Percentiles rank a stretch among this genome's conserved stretches.
Evolutionary conservation across 2,113 vertebrate genomes (phyloP).

Genomic region (Forbesichthys agassizii): DNA sequence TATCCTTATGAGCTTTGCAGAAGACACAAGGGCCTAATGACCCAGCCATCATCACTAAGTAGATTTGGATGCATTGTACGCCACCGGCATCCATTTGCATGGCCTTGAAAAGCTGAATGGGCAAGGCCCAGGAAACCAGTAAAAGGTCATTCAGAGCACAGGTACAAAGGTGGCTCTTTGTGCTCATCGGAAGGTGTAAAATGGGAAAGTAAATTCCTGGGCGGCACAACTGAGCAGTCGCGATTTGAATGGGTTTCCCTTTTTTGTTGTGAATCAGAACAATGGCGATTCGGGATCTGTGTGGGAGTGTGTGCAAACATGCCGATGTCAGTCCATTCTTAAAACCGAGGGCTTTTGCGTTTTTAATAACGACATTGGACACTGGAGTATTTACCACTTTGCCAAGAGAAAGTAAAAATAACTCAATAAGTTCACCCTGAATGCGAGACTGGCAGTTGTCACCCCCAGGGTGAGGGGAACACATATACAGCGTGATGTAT

Average conservation of each 20-base stretch:
- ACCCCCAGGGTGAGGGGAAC: background rate
- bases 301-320: conserved; percentile 57
- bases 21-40: conserved; percentile 48
- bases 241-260: conserved; percentile 76
- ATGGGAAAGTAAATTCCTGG: conserved; percentile 78
- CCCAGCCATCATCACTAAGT: conserved; percentile 35
- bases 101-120: conserved; percentile 73
- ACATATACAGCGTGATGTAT: too few species aligned
- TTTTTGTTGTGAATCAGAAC: conserved; percentile 67
- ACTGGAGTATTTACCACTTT: conserved; percentile 1
- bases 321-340: conserved; percentile 36
- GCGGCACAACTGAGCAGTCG: conserved; percentile 60
- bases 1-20: conserved; percentile 37
- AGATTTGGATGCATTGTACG: conserved; percentile 55
- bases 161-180: conserved; percentile 76
- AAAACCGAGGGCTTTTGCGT: conserved; percentile 1
- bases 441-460: conserved; percentile 41
- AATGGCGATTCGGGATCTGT: conserved; percentile 70
- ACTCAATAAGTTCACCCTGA: conserved; percentile 25
- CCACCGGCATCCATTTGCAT: conserved; percentile 71
- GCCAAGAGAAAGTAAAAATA: conserved; percentile 15
- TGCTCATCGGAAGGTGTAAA: conserved; percentile 71
- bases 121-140: conserved; percentile 75
- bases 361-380: conserved; percentile 18
- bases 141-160: conserved; percentile 62